Base-by-base conservation (phyloP, 2,888 invertebrate species). In the Patella ulyssiponensis region DNA sequence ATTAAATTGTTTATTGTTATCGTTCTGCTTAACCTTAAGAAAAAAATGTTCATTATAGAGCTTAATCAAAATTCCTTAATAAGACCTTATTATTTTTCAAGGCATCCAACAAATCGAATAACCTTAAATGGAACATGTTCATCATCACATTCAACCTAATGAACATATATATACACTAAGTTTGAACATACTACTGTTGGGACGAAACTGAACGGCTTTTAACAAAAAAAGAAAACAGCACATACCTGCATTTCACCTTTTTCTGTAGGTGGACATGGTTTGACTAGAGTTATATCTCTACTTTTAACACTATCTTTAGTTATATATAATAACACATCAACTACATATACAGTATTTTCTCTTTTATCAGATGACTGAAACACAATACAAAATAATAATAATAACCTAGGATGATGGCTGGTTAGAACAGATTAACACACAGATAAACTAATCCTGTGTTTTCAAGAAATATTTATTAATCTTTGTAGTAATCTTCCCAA, bases 281-380 rank as follows among this genome's bases (percentile, higher is more conserved):
- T 87, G n/a, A 91, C 84, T 51, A 81, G 83, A 12, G 88, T 83
- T n/a, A 88, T 86, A 74, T 87, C 87, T 33, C 84, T 84, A 58
- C 82, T 82, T 0, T 93, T 93, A 0, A 92, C 93, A 15, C 93
- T 92, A 76, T 94, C 94, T 78, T 94, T 94, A 74, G 95, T 94
- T 2, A 98, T 94, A 87, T 97, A 95, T 69, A 98, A 92, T 80
- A 98, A 92, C 72, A 97, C 95, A 89, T 98, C 97, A 0, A 97
- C 94, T 20, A 96, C 94, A 81, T 97, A 95, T 70, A 94, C 93
- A 0, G 94, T 92, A 56, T 94, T 23, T 64, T 64, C 94, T 0
- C 93, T 92, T 4, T 93, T 93, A 17, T 93, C 87, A 0, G 94
- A 93, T 89, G 94, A 94, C 56, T 85, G 82, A 33, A 83, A 79